phyloP scores from a whole-genome alignment of 2,888 invertebrate genomes.

The Trissolcus japonicus region DNA sequence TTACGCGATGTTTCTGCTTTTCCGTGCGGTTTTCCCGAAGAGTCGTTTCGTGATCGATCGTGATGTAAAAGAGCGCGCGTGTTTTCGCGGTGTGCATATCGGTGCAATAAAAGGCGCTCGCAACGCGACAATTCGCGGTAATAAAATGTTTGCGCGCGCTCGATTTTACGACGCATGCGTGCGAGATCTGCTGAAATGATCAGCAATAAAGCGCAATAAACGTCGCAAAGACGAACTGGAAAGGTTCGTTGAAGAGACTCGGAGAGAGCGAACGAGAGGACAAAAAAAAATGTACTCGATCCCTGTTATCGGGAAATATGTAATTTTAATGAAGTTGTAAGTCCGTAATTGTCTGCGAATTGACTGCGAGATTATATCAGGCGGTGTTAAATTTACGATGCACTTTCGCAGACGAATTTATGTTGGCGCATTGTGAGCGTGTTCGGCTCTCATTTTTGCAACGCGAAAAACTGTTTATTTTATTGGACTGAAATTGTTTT shows the following conservation, averaged over 20 bases:
- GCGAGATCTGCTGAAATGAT: slow-evolving; percentile 44
- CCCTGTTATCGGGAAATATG: slow-evolving; percentile 39
- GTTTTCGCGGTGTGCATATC: slow-evolving; percentile 40
- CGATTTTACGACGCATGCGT: slow-evolving; percentile 46
- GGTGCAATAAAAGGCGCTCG: slow-evolving; percentile 50
- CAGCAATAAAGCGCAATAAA: slow-evolving; percentile 54
- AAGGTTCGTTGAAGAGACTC: slow-evolving; percentile 3
- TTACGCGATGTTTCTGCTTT: no score
- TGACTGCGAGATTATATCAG: slow-evolving; percentile 24
- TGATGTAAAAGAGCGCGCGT: slow-evolving; percentile 12
- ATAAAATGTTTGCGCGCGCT: slow-evolving; percentile 33
- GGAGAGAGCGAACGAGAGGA: slow-evolving; percentile 1
- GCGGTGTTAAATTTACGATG: slow-evolving; percentile 33
- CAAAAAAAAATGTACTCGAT: background rate
- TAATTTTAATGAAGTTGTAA: slow-evolving; percentile 49
- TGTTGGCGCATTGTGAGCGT: no score
- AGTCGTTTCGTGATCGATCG: slow-evolving; percentile 46
- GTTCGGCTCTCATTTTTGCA: no score
- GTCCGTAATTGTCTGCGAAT: slow-evolving; percentile 30
- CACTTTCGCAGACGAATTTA: background rate
- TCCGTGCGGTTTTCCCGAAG: background rate
- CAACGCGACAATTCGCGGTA: slow-evolving; percentile 50
- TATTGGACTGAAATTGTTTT: no score
- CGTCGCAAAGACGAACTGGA: slow-evolving; percentile 24
- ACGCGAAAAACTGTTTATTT: no score